These are phyloP conservation scores for Lasioglossum pauxillum DNA, from an alignment of 2,888 invertebrate genomes.

Conservation along the genomic window DNA sequence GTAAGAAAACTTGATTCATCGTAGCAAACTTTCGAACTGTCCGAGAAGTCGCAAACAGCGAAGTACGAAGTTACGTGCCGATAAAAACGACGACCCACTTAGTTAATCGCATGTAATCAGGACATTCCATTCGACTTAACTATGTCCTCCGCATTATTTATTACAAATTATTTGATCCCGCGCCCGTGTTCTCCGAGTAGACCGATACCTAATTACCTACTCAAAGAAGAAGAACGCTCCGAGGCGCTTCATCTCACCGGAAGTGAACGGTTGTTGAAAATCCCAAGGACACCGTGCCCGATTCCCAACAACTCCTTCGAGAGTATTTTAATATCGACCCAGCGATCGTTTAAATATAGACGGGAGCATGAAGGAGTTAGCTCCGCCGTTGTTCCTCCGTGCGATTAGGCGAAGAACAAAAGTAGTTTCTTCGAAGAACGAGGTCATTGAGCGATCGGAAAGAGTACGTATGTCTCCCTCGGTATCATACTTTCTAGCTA, in stretches of 20 bases:
- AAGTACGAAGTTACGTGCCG: not conserved
- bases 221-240: not conserved
- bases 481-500: slow-evolving; percentile 38
- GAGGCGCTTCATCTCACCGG: not conserved
- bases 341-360: not conserved
- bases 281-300: not conserved
- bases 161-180: not conserved
- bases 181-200: not conserved
- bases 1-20: not conserved
- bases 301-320: slow-evolving; percentile 6
- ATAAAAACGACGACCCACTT: not conserved
- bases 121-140: not conserved
- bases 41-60: not conserved
- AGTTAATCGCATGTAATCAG: not conserved
- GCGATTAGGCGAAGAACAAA: not conserved
- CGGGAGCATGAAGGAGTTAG: not conserved
- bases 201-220: not conserved
- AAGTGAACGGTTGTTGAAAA: slow-evolving; percentile 11
- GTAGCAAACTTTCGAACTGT: not conserved
- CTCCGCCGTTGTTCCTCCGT: not conserved
- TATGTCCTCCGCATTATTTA: not conserved
- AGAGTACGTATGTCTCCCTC: not conserved
- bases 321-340: not conserved
- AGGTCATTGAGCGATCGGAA: not conserved
- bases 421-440: not conserved